Base-by-base conservation (phyloP, 2,113 vertebrate species). In the Lycocorax pyrrhopterus region DNA sequence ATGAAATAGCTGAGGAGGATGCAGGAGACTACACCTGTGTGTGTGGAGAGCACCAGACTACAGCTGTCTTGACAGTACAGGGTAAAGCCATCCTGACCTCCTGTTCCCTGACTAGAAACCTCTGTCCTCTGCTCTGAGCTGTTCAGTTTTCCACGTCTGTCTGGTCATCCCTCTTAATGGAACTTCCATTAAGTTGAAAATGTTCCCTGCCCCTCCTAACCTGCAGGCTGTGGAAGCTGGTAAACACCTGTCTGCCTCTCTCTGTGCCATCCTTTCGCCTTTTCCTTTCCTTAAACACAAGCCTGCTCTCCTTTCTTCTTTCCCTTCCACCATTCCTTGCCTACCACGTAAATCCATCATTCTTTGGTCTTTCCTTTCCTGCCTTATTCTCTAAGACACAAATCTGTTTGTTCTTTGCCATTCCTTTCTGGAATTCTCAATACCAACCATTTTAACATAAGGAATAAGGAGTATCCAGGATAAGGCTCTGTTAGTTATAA, bases 41-140 rank as follows among this genome's bases (percentile, higher is more conserved):
- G 72, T 96, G 98, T 60, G 96, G 98, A 80, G 97, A 98, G 76
- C 98, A 98, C 47, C 98, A 96, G 55, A 98, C 98, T 15, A 98
- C 97, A 10, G 98, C 98, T 53, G 95, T 75, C 1, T 19, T 99
- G 73, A 98, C 96, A 93, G 93, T 99, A 21, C 96, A 97, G 43
- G 98, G 99, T 99, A 98, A 97, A 89, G 53, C 12, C 27, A 15
- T 21, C 21, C 47, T 66, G 27, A 44, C 26, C 60, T 75, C 33
- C 55, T 63, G 2, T 71, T 53, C 64, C 37, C 82, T 64, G 29
- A 2, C 53, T 53, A 46, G 62, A 76, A 79, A 52, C 2, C 1
- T 66, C 67, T 94, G 27, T 67, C 46, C 46, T 77, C 37, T 89
- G 0, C n/a, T 62, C 3, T 9, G 16, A 43, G 30, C 25, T 58